Evolutionary conservation across 2,797 vertebrate genomes (phyloP), one percentile per base, ranked within the genome.

Genomic region (Sebastes baramenuke): DNA sequence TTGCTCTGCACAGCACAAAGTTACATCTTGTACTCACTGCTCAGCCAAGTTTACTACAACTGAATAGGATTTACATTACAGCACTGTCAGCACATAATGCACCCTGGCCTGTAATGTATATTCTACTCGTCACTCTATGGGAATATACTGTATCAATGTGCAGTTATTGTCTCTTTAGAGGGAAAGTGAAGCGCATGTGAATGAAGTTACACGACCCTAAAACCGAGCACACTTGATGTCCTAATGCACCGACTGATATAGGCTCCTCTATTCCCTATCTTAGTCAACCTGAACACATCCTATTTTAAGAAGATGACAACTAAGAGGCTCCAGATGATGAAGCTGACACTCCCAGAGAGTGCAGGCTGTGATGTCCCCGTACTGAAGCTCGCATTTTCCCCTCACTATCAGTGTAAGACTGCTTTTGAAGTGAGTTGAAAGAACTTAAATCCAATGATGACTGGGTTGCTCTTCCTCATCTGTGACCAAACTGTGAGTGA

Each of bases 391-490:
- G 60, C 77, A 68, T 80, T 83, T 77, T 67, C 87, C 67, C 81
- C 78, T 59, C 77, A 18, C 81, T 83, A 88, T 86, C 88, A 75
- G 80, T 66, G 30, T 83, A 65, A 64, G 76, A 54, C 74, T 56
- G 85, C 88, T 91, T 92, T 89, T 91, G 91, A 93, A 88, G 85
- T 80, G 62, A 90, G 71, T 88, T 89, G 81, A 90, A 91, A 89
- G 87, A 88, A 84, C 61, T 82, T 73, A 84, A 86, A 88, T 89
- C 84, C 73, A 75, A 70, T 54, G 77, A 89, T 29, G 67, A 85
- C 60, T 58, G 64, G 49, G 60, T 76, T 76, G 72, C 74, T 25
- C 81, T 75, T 88, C 69, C 58, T 85, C 83, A 56, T 86, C 88
- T 87, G 85, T 77, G 71, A 82, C 87, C 86, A 76, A 69, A 72